Evolutionary conservation across 2,797 vertebrate genomes (phyloP).

Genomic region (Naso thynnoides): DNA sequence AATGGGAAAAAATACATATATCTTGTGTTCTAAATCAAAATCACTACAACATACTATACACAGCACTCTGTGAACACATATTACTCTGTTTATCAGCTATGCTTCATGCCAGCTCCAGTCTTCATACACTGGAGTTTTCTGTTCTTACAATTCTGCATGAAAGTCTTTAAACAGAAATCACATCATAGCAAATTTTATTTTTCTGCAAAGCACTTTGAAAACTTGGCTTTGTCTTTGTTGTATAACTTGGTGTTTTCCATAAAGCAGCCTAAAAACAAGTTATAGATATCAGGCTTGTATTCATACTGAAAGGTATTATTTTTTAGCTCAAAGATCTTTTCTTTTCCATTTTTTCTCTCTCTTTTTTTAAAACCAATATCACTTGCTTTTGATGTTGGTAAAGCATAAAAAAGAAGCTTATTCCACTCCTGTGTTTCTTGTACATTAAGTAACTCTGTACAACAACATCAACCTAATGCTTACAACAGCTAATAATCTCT

Average conservation of each 20-base stretch:
- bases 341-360: slow-evolving; percentile 8
- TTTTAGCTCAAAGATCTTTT: not conserved
- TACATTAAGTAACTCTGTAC: slow-evolving; percentile 11
- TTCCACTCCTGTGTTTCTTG: slow-evolving; percentile 18
- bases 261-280: slow-evolving; percentile 22
- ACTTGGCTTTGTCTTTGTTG: slow-evolving; percentile 5
- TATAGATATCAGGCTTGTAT: not conserved
- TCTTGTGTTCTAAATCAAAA: not conserved
- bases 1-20: slow-evolving; percentile 7
- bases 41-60: not conserved
- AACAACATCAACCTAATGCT: slow-evolving; percentile 39
- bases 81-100: slow-evolving; percentile 9
- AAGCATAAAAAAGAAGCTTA: slow-evolving; percentile 6
- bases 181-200: not conserved
- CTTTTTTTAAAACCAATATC: no score
- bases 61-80: not conserved
- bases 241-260: slow-evolving; percentile 12
- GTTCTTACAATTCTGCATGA: not conserved
- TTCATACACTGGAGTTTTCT: not conserved
- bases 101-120: not conserved
- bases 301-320: not conserved
- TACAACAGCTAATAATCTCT: slow-evolving; percentile 66
- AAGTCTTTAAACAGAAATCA: slow-evolving; percentile 9
- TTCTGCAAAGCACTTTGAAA: slow-evolving; percentile 2
- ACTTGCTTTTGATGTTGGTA: slow-evolving; percentile 26